phyloP scores from a whole-genome alignment of 1,140 invertebrate species.

The Sipha flava region DNA sequence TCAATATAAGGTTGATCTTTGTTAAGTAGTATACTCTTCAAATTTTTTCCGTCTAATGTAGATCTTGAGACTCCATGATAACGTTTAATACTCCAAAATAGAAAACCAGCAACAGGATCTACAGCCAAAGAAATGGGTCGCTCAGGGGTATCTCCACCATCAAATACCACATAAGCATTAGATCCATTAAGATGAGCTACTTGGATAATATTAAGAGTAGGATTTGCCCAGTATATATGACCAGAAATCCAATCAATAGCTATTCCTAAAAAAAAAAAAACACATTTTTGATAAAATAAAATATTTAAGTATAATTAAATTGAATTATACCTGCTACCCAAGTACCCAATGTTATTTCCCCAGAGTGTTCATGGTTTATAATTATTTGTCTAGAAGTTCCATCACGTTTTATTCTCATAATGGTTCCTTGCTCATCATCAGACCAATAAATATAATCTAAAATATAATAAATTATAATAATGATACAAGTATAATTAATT shows the following conservation, averaged over 20 bases:
- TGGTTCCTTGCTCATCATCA: constrained; percentile 63
- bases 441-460: constrained; percentile 68
- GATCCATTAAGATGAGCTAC: constrained; percentile 47
- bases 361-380: constrained; percentile 39
- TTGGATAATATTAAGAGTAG: constrained; percentile 52
- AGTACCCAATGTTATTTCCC: neutral
- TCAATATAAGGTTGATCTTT: constrained; percentile 45
- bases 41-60: constrained; percentile 52
- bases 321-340: constrained; percentile 9
- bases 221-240: constrained; percentile 58
- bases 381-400: constrained; percentile 58
- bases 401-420: constrained; percentile 67
- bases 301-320: neutral
- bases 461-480: neutral
- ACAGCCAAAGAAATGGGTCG: constrained; percentile 52
- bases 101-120: constrained; percentile 53
- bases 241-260: constrained; percentile 48
- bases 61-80: constrained; percentile 49
- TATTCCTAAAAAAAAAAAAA: constrained; percentile 40
- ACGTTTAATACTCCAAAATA: constrained; percentile 57
- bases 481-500: constrained; percentile 36
- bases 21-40: constrained; percentile 43
- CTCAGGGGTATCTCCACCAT: constrained; percentile 43
- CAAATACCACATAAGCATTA: constrained; percentile 47
- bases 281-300: neutral